These are phyloP conservation scores for Nomada fucata DNA, from an alignment of 2,888 invertebrate species.

Conservation along the genomic window DNA sequence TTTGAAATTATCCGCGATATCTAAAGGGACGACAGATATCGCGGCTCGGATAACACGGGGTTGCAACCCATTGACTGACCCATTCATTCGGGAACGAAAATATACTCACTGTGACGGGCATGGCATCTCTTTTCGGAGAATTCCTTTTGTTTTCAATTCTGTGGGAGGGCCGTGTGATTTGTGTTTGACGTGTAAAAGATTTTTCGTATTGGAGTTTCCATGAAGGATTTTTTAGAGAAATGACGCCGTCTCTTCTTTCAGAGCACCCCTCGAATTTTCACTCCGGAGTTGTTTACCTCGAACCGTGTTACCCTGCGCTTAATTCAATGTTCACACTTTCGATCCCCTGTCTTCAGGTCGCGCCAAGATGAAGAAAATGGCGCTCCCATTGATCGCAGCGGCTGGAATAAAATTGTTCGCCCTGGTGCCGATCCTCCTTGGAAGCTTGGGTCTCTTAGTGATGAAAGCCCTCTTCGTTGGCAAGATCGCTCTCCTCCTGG, in stretches of 20 bases:
- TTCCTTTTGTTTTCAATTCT: too few relatives aligned
- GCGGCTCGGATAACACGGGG: not conserved
- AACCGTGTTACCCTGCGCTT: too few relatives aligned
- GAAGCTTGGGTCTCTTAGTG: conserved; percentile 89
- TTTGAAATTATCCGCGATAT: conserved; percentile 22
- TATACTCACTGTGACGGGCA: too few relatives aligned
- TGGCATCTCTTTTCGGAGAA: too few relatives aligned
- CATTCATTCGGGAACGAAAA: too few relatives aligned
- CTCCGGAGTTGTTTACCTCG: not conserved
- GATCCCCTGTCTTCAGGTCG: conserved; percentile 86
- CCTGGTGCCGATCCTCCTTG: conserved; percentile 89
- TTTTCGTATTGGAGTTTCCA: too few relatives aligned
- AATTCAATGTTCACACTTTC: not conserved
- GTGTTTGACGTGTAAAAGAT: too few relatives aligned
- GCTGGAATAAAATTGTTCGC: conserved; percentile 90
- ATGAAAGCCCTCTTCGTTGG: conserved; percentile 92
- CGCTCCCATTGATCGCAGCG: conserved; percentile 88
- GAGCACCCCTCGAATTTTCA: not conserved
- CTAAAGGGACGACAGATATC: not conserved
- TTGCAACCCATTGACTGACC: not conserved
- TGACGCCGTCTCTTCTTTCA: too few relatives aligned
- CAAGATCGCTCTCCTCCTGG: conserved; percentile 91
- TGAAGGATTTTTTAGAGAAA: not conserved
- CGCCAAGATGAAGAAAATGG: conserved; percentile 90
- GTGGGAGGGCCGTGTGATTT: too few relatives aligned